These are phyloP conservation scores for Empidonax traillii DNA, from an alignment of 2,113 vertebrate species.

Conservation along the genomic window DNA sequence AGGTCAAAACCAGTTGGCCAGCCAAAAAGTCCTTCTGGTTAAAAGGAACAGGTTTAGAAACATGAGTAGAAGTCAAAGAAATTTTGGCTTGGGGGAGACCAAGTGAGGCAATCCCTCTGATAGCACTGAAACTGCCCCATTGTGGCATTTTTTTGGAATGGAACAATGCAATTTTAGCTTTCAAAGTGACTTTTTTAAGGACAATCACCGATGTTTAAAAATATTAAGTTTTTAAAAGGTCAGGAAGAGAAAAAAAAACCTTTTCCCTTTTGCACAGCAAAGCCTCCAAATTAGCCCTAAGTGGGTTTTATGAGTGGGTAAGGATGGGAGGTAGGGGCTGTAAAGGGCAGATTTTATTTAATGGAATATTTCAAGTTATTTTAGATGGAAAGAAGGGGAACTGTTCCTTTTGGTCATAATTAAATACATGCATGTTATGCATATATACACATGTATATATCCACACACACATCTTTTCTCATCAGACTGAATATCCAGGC, in stretches of 20 bases:
- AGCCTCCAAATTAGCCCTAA: neutral
- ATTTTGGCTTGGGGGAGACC: neutral
- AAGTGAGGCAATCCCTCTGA: neutral
- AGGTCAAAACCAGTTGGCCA: neutral
- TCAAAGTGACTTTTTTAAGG: neutral
- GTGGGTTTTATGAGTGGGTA: neutral
- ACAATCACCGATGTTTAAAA: neutral
- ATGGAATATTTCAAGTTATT: neutral
- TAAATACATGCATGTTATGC: neutral
- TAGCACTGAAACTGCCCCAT: neutral
- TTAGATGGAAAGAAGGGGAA: neutral
- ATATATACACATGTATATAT: neutral
- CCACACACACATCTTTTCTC: neutral
- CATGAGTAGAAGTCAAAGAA: neutral
- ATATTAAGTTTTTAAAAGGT: conserved; percentile 12
- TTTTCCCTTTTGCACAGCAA: neutral
- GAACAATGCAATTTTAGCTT: neutral
- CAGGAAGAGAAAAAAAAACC: neutral
- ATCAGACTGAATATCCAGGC: neutral
- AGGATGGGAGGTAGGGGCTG: neutral
- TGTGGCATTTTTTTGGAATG: neutral
- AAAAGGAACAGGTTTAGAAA: neutral
- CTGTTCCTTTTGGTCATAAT: neutral
- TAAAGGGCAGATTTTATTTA: conserved; percentile 3
- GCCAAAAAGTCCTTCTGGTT: neutral